Evolutionary conservation across 2,888 invertebrate species (phyloP).

Genomic region (Hyppa rectilinea): DNA sequence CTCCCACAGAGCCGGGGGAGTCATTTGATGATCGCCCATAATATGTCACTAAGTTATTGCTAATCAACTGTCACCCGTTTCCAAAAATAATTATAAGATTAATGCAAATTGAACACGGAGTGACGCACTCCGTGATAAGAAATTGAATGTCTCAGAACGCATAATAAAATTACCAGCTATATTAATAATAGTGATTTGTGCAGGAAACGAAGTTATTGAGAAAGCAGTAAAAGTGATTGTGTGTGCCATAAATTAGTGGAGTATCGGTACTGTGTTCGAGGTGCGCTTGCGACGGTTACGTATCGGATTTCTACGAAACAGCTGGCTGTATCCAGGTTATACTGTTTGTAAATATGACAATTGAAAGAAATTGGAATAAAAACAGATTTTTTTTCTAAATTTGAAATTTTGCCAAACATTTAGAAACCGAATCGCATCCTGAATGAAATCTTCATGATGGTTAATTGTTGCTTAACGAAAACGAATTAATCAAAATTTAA

Average conservation of each 20-base stretch:
- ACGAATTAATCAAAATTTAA: not conserved
- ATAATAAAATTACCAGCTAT: constrained; percentile 44
- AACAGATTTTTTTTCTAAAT: not conserved
- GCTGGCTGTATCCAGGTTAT: constrained; percentile 28
- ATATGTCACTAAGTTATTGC: not conserved
- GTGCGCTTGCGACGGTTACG: constrained; percentile 35
- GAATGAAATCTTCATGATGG: not conserved
- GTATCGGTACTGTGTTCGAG: constrained; percentile 57
- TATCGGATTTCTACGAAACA: constrained; percentile 79
- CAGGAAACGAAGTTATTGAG: constrained; percentile 59
- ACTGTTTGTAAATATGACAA: constrained; percentile 3
- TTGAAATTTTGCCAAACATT: not conserved
- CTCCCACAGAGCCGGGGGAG: no score
- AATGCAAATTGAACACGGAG: constrained; percentile 1
- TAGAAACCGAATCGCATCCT: not conserved
- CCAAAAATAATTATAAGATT: constrained; percentile 19
- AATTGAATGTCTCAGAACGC: constrained; percentile 38
- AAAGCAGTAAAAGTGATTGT: constrained; percentile 62
- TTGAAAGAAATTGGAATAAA: not conserved
- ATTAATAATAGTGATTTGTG: constrained; percentile 45
- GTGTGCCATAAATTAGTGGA: constrained; percentile 58
- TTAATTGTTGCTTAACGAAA: no score
- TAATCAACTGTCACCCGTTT: not conserved
- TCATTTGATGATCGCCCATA: no score
- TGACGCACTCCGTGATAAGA: constrained; percentile 42